Evolutionary conservation across 2,113 vertebrate genomes (phyloP).

Genomic region (Tenebrosternarchus preto): DNA sequence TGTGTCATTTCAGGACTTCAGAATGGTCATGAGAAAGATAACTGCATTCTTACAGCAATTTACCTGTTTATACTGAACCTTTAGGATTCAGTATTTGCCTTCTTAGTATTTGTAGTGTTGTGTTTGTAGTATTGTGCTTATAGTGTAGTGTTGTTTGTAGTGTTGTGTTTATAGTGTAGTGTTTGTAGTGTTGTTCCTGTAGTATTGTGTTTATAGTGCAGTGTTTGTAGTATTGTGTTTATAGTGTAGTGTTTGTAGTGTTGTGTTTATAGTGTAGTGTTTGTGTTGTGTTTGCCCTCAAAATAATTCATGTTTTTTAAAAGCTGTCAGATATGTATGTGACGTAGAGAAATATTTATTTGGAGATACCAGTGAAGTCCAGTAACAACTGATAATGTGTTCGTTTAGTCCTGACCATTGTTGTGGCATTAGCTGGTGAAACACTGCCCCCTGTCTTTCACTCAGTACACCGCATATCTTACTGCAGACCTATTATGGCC

Average conservation of each 20-base stretch:
- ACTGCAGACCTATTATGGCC: not conserved
- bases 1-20: not conserved
- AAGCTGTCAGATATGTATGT: not conserved
- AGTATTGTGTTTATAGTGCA: no score
- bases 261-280: no score
- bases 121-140: not conserved
- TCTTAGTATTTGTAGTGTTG: not conserved
- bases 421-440: constrained; percentile 34
- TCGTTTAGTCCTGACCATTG: constrained; percentile 2
- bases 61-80: no score
- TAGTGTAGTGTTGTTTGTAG: no score
- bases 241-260: no score
- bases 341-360: not conserved
- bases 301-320: no score
- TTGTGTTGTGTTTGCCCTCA: no score
- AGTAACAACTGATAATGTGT: constrained; percentile 16
- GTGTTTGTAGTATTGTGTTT: no score
- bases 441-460: constrained; percentile 43
- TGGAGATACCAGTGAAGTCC: constrained; percentile 12
- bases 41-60: not conserved
- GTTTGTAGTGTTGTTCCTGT: no score
- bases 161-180: no score
- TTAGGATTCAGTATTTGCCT: not conserved
- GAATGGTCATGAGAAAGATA: not conserved
- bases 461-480: not conserved